Evolutionary conservation across 1,140 invertebrate species (phyloP).

Genomic region (Caenorhabditis latens): DNA sequence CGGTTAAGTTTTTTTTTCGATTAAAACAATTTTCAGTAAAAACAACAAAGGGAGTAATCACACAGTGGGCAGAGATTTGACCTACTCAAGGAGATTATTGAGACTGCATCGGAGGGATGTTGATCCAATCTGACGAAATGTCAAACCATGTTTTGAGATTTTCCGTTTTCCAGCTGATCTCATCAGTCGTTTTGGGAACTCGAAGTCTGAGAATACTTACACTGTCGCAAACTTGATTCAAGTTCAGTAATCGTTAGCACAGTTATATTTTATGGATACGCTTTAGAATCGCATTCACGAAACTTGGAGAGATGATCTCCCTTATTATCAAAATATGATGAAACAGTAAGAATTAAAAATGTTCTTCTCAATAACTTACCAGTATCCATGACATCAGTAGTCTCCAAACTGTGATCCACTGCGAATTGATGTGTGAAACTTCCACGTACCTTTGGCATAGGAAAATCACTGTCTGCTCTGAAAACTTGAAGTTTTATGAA

Average conservation of each 20-base stretch:
- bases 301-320: too few relatives aligned
- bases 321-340: too few relatives aligned
- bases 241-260: too few relatives aligned
- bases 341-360: too few relatives aligned
- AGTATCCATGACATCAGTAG: slow-evolving; percentile 52
- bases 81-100: slow-evolving; percentile 61
- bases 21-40: not conserved
- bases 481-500: not conserved
- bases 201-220: slow-evolving; percentile 16
- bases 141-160: slow-evolving; percentile 45
- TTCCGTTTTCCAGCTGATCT: slow-evolving; percentile 5
- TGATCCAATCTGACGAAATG: slow-evolving; percentile 59
- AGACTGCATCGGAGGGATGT: slow-evolving; percentile 58
- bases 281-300: too few relatives aligned
- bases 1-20: too few relatives aligned
- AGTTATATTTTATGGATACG: too few relatives aligned
- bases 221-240: not conserved
- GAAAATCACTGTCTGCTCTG: slow-evolving; percentile 91
- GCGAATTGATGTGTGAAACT: slow-evolving; percentile 99
- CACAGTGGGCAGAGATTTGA: not conserved
- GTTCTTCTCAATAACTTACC: not conserved
- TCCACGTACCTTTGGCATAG: slow-evolving; percentile 93
- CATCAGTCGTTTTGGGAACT: slow-evolving; percentile 45
- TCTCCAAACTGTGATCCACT: slow-evolving; percentile 79
- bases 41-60: not conserved